Conservation (phyloP, 1,140 invertebrate genomes). For the Ganaspis sp. region DNA sequence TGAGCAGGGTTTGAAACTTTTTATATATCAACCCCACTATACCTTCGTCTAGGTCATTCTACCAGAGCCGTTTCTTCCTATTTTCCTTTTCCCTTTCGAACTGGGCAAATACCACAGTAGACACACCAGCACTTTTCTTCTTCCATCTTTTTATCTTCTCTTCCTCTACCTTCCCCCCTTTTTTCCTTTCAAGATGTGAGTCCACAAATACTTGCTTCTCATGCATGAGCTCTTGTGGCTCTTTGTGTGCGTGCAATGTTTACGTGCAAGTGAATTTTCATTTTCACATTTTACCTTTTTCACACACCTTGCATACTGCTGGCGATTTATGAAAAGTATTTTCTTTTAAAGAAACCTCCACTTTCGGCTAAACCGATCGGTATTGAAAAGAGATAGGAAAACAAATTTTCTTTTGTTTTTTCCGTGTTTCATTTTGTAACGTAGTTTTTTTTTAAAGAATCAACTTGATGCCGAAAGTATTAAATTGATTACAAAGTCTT, state of each 20-base stretch:
- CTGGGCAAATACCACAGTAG: conserved; percentile 1
- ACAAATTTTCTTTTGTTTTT: too few species aligned
- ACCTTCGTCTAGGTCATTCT: not conserved
- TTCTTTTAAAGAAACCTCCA: not conserved
- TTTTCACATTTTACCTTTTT: too few species aligned
- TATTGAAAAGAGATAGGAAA: too few species aligned
- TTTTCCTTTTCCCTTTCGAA: not conserved
- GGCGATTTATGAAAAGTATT: not conserved
- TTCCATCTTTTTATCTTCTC: not conserved
- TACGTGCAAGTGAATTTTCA: too few species aligned
- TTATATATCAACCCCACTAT: not conserved
- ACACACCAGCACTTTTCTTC: conserved; percentile 5
- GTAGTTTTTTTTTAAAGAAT: too few species aligned
- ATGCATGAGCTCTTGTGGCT: too few species aligned
- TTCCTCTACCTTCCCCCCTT: not conserved
- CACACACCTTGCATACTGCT: not conserved
- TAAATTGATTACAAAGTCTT: too few species aligned
- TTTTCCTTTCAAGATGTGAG: not conserved
- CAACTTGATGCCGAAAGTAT: too few species aligned
- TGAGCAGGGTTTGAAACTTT: not conserved
- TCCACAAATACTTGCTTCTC: not conserved
- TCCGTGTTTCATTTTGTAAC: too few species aligned
- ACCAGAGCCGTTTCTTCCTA: conserved; percentile 11
- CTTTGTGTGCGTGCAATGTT: not conserved
- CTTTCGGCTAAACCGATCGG: too few species aligned